Evolutionary conservation across 1,140 invertebrate species (phyloP), one percentile per base, ranked within the genome.

Genomic region (Gryllus bimaculatus): DNA sequence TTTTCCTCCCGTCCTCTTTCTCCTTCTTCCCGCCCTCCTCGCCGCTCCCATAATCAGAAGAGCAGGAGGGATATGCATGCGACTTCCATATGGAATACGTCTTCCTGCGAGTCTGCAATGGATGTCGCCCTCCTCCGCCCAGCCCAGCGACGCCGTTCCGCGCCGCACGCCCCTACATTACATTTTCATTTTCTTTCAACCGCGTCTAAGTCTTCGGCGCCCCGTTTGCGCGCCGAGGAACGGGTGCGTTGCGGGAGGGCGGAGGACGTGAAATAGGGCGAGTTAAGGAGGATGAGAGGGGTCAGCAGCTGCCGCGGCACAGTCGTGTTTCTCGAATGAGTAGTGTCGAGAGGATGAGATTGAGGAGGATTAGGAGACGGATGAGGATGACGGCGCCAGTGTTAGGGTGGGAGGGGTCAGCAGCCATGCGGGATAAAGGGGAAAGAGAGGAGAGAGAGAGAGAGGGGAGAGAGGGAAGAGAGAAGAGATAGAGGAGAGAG

Each of bases 161-260:
- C 54, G 10, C 10, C 54, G 54, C 54, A 66, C 18, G 2, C 54
- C 10, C 18, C 54, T 66, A 66, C 54, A 66, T 66, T 66, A 66
- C 54, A 66, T 66, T 66, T 66, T 66, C 54, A 66, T 66, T 66
- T 66, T 66, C 54, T 66, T 66, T 66, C 54, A 66, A 66, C 54
- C 54, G 54, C 54, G 54, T 10, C 54, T 66, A 66, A 66, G 54
- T 66, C 54, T 66, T 66, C 54, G 54, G 2, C 10, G 54, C 54
- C 54, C 10, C 54, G 54, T 18, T 66, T 7, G 2, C 54, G 54
- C 54, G 18, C 10, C 10, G 10, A 2, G 7, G 1, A 66, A 66
- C 54, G 54, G 18, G 26, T 39, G 26, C 26, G 26, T 39, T 39
- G 26, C 26, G 18, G 7, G 18, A 66, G 54, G 18, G 54, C 7